Conservation (phyloP, 2,113 vertebrate species). For the Prolemur simus region DNA sequence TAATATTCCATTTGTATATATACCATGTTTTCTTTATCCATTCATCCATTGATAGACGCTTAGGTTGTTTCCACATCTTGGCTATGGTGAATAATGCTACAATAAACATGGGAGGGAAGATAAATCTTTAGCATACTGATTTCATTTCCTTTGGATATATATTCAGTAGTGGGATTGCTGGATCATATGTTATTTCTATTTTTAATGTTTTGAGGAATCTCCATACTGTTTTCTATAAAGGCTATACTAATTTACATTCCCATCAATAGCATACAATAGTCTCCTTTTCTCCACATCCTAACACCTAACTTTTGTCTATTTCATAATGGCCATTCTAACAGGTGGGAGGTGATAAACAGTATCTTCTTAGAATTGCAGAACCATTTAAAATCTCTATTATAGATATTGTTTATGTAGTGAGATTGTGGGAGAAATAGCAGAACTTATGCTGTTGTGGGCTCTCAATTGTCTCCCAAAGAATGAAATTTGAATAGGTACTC, state of each 20-base stretch:
- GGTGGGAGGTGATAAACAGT: neutral
- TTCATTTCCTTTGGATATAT: neutral
- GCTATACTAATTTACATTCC: neutral
- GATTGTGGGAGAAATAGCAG: neutral
- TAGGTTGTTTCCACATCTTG: neutral
- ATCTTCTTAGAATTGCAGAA: neutral
- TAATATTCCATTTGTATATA: neutral
- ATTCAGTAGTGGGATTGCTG: neutral
- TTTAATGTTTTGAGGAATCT: neutral
- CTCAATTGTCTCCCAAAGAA: neutral
- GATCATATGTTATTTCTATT: neutral
- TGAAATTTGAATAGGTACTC: neutral
- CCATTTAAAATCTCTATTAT: neutral
- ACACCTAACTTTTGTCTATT: neutral
- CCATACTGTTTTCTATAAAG: neutral
- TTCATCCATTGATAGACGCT: neutral
- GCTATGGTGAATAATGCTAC: neutral
- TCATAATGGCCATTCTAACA: neutral
- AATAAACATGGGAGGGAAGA: neutral
- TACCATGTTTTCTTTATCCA: neutral
- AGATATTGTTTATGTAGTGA: neutral
- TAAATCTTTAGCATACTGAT: neutral
- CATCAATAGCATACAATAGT: fast-evolving
- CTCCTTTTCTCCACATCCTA: neutral
- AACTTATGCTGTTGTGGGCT: neutral